Conservation (phyloP, 2,888 invertebrate species). For the Lithodes maja region DNA sequence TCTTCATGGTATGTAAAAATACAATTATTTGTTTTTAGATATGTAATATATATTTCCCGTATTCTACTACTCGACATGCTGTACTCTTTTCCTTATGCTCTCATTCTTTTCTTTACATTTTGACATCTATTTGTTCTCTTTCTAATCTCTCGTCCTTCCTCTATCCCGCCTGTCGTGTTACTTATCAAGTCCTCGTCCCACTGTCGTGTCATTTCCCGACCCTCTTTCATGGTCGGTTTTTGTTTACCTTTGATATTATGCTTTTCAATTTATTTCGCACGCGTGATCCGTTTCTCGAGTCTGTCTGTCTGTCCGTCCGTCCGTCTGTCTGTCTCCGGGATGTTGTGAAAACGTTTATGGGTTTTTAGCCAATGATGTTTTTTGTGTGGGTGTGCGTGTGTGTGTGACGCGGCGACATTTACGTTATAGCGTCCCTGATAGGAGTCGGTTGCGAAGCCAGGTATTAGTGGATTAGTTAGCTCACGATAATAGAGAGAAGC, state of each 20-base stretch:
- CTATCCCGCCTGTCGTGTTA: background rate
- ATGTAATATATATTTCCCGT: too few species aligned
- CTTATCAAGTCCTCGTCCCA: background rate
- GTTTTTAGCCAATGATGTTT: background rate
- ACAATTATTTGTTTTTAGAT: too few species aligned
- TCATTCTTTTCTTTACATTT: background rate
- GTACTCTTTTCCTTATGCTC: too few species aligned
- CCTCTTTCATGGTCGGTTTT: background rate
- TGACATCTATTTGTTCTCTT: background rate
- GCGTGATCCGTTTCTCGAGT: background rate
- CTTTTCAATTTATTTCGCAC: background rate
- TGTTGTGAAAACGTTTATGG: background rate
- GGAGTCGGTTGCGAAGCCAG: background rate
- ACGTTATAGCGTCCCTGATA: background rate
- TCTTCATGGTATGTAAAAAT: too few species aligned
- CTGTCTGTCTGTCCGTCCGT: background rate
- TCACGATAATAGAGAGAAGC: background rate
- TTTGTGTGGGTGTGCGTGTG: background rate
- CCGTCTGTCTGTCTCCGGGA: background rate
- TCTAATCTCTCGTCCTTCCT: background rate
- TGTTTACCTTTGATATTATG: background rate
- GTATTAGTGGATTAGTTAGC: constrained; percentile 1
- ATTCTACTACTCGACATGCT: too few species aligned
- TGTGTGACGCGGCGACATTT: background rate
- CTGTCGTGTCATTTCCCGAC: background rate